A percentile compares a stretch with the other conserved stretches of the same genome.
Evolutionary conservation across 2,888 invertebrate genomes (phyloP).

Genomic region (Agrochola lychnidis): DNA sequence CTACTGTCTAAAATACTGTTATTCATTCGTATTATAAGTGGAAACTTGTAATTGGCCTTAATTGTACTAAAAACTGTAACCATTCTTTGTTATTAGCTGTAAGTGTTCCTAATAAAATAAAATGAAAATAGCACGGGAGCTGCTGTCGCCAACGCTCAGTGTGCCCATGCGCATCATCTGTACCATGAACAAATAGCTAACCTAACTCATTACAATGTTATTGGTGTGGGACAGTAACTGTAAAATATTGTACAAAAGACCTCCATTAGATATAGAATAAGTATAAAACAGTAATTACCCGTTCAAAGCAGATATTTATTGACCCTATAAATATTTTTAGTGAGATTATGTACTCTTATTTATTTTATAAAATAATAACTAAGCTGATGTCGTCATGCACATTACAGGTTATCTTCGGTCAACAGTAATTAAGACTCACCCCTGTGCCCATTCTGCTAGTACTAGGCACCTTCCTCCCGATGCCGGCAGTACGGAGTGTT

Average conservation of each 20-base stretch:
- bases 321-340: conserved; percentile 25
- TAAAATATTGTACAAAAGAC: not conserved
- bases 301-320: conserved; percentile 31
- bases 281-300: conserved; percentile 14
- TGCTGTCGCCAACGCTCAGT: conserved; percentile 79
- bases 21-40: not conserved
- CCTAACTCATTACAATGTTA: not conserved
- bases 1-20: not conserved
- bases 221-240: not conserved
- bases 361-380: conserved; percentile 15
- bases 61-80: not conserved
- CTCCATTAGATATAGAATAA: not conserved
- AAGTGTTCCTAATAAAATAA: not conserved
- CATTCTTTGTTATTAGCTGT: not conserved
- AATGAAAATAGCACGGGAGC: conserved; percentile 73
- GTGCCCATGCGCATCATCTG: conserved; percentile 85
- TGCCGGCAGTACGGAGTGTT: conserved; percentile 94
- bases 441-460: conserved; percentile 88
- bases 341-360: conserved; percentile 19
- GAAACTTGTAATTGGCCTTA: not conserved
- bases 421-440: conserved; percentile 71
- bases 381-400: conserved; percentile 14
- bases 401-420: conserved; percentile 34
- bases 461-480: conserved; percentile 92
- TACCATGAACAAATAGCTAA: not conserved